These are phyloP conservation scores for Caenorhabditis virilis DNA, from an alignment of 2,888 invertebrate species.

Conservation along the genomic window DNA sequence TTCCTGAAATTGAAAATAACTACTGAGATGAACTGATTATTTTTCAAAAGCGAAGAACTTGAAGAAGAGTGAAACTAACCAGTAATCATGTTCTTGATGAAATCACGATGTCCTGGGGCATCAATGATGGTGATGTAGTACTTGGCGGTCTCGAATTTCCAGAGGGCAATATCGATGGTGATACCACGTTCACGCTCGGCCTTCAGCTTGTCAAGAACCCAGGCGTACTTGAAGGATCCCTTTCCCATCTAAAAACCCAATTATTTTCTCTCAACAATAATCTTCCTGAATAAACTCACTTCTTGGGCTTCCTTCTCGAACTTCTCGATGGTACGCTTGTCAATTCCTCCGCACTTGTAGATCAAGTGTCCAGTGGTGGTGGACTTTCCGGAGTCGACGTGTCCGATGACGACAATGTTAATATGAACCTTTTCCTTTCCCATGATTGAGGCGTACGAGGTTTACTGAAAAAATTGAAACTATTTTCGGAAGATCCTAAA, in stretches of 20 bases:
- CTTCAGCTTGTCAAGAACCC: conserved; percentile 99
- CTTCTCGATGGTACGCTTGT: conserved; percentile 99
- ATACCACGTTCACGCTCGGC: conserved; percentile 69
- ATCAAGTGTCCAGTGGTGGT: conserved; percentile 96
- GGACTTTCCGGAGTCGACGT: conserved; percentile 98
- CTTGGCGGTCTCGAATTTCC: conserved; percentile 69
- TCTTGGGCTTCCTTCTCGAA: conserved; percentile 99
- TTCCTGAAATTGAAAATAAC: conserved; percentile 52
- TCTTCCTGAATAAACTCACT: conserved; percentile 26
- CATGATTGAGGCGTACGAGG: conserved; percentile 76
- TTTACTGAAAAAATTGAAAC: neutral
- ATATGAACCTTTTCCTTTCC: conserved; percentile 97
- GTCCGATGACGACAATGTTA: conserved; percentile 98
- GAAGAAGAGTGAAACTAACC: conserved; percentile 72
- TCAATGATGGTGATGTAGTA: conserved; percentile 81
- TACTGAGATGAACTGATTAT: no score
- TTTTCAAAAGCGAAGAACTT: neutral
- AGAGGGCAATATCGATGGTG: conserved; percentile 69
- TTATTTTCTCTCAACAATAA: conserved; percentile 1
- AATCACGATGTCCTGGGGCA: conserved; percentile 99
- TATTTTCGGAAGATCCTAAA: neutral
- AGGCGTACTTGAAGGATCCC: conserved; percentile 99
- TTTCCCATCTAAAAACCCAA: conserved; percentile 57
- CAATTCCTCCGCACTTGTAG: conserved; percentile 99
- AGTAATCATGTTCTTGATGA: conserved; percentile 99